Evolutionary conservation across 2,113 vertebrate genomes (phyloP).

Genomic region (Aldabrachelys gigantea): DNA sequence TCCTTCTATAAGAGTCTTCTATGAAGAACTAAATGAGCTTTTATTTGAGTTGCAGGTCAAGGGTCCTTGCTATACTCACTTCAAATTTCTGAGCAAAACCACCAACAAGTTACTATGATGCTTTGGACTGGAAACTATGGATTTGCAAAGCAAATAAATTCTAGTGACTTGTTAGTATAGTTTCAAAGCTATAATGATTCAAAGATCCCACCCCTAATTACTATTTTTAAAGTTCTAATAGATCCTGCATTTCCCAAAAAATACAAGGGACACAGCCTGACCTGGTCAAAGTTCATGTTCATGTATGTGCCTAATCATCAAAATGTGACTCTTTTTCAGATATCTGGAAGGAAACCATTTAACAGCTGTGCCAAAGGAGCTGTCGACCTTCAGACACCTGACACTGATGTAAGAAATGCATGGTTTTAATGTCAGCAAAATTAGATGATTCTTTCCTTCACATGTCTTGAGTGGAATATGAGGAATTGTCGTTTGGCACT

Average conservation of each 20-base stretch:
- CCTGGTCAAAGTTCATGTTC: constrained; percentile 11
- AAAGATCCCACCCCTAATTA: neutral
- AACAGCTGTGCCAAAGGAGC: constrained; percentile 91
- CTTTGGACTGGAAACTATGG: neutral
- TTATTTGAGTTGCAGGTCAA: constrained; percentile 8
- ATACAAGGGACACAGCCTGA: neutral
- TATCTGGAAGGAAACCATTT: constrained; percentile 97
- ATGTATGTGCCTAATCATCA: constrained; percentile 34
- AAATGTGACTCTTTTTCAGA: constrained; percentile 78
- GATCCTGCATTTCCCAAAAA: neutral
- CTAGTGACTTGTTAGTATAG: neutral
- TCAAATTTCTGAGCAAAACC: neutral
- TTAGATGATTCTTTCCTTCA: neutral
- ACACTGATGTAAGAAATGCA: constrained; percentile 85
- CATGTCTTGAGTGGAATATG: neutral
- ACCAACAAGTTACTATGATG: neutral
- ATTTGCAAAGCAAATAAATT: neutral
- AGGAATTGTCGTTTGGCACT: neutral
- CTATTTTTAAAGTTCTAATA: neutral
- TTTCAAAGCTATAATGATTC: constrained; percentile 14
- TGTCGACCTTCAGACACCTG: constrained; percentile 89
- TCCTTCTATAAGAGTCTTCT: neutral
- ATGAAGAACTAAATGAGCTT: neutral
- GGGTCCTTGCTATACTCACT: neutral
- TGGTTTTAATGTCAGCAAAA: neutral